Percentiles rank a stretch among this genome's conserved stretches.
These are phyloP conservation scores for Marcusenius ussheri DNA, from an alignment of 2,113 vertebrate genomes.

Conservation along the genomic window DNA sequence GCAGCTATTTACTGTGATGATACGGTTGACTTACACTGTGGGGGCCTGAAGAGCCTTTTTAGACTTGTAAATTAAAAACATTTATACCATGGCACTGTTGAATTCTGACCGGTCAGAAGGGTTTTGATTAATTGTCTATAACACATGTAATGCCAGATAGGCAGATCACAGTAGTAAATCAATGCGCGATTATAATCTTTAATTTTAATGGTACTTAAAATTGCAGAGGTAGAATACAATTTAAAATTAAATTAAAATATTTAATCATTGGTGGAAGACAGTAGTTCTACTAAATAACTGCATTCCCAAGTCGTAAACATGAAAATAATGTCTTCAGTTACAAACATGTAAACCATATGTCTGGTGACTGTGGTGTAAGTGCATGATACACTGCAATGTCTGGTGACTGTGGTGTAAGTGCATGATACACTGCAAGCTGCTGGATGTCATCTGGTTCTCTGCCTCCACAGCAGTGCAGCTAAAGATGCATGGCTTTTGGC, in stretches of 20 bases:
- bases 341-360: neutral
- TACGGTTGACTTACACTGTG: neutral
- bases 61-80: neutral
- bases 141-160: neutral
- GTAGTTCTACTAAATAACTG: neutral
- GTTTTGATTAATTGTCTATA: neutral
- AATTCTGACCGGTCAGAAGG: neutral
- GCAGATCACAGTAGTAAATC: neutral
- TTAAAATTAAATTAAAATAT: neutral
- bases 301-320: neutral
- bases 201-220: neutral
- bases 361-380: neutral
- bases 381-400: neutral
- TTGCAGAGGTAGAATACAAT: neutral
- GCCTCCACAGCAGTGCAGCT: neutral
- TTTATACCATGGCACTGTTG: neutral
- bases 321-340: neutral
- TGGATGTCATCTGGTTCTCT: neutral
- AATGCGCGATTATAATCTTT: neutral
- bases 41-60: neutral
- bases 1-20: neutral
- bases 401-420: neutral
- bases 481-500: neutral
- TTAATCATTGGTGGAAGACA: neutral
- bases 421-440: neutral